Evolutionary conservation across 2,888 invertebrate species (phyloP), one percentile per base, ranked within the genome.

Genomic region (Iphiclides podalirius): DNA sequence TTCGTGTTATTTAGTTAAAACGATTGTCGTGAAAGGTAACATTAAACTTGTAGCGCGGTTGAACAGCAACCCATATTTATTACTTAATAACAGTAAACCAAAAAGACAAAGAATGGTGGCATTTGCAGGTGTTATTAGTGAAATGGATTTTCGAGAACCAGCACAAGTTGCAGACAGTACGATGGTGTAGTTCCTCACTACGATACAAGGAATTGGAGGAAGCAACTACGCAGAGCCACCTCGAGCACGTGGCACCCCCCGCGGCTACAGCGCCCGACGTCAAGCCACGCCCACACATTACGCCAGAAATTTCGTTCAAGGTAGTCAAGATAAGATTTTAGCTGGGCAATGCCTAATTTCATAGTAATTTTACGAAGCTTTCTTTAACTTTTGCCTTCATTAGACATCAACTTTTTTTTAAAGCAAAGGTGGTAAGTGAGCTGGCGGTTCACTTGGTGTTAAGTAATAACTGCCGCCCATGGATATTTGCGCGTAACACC

Each of bases 101-200:
- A 9, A 26, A 7, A 8, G 26, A 26, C 3, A 26, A 6, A 9
- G 26, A 26, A 8, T 4, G 9, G 26, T 26, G 26, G 9, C 14
- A 2, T 36, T 31, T 38, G 1, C 65, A 92, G 91, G 85, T 89
- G 56, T 76, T 92, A 59, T 76, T 92, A 59, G 91, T 92, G 70
- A 91, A 91, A 81, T 91, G 91, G 90, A 85, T 94, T 57, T 90
- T 93, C 71, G 91, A 92, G 75, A 93, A 93, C 67, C 94, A 94
- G 75, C 93, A 93, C 76, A 93, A 94, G 73, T 72, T 94, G 59
- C 91, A 91, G 61, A 91, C 91, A 37, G 83, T 91, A 33, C 83
- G 92, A 11, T 78, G 83, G 60, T 92, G 92, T 76, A 92, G 91
- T 65, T 90, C 87, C 47, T 86, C 88, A 35, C 65, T 87, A 43